phyloP scores from a whole-genome alignment of 2,113 vertebrate genomes.

The Mormoops blainvillei region DNA sequence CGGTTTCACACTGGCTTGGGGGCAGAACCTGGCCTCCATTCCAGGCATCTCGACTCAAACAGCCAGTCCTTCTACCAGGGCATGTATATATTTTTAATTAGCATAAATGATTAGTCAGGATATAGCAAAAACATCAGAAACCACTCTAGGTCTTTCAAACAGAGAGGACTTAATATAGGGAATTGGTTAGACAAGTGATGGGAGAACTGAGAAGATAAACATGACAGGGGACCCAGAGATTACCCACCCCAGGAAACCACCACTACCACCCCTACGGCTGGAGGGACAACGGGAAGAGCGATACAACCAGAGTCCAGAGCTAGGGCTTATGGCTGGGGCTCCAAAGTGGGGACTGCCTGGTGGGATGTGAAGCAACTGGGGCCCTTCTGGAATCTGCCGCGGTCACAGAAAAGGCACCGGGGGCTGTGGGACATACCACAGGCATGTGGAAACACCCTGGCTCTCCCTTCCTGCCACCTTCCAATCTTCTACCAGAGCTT shows the following conservation, averaged over 20 bases:
- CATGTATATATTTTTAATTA: neutral
- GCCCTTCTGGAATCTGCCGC: neutral
- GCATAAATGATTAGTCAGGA: neutral
- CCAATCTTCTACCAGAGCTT: neutral
- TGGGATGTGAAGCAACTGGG: neutral
- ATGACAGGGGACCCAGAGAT: neutral
- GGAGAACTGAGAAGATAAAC: neutral
- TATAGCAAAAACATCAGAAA: neutral
- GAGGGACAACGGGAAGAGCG: neutral
- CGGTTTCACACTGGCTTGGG: neutral
- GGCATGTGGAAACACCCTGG: neutral
- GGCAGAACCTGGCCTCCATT: neutral
- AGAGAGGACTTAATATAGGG: neutral
- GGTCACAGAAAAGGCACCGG: neutral
- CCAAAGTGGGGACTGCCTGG: neutral
- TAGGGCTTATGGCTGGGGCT: neutral
- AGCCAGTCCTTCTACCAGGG: neutral
- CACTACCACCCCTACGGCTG: rapidly evolving
- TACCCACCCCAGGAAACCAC: neutral
- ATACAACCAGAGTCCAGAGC: neutral
- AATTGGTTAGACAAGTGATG: neutral
- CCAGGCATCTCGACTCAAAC: neutral
- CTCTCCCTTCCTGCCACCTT: too few species aligned
- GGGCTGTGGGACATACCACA: neutral
- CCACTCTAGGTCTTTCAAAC: neutral